Percentiles rank a stretch among this genome's conserved stretches.
These are phyloP conservation scores for Tribolium castaneum DNA, from an alignment of 1,140 invertebrate species.

Conservation along the genomic window DNA sequence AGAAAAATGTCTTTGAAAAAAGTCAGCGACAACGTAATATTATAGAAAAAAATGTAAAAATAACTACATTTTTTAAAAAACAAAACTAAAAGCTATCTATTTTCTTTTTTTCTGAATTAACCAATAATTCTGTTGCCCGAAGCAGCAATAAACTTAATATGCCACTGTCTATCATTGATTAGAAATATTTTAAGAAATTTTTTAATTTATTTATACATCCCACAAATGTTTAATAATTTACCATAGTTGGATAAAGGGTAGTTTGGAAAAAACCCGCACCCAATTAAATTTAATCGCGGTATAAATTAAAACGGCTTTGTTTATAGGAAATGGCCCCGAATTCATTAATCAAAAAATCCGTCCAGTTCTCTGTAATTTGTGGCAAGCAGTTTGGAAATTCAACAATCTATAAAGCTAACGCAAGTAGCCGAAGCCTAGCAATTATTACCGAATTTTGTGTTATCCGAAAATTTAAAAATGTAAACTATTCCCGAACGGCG, in stretches of 20 bases:
- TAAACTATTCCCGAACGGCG: slow-evolving; percentile 48
- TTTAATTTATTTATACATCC: too few relatives aligned
- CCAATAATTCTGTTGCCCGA: too few relatives aligned
- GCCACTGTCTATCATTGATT: too few relatives aligned
- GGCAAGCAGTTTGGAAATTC: slow-evolving; percentile 43
- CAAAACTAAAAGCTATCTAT: too few relatives aligned
- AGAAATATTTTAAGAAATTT: too few relatives aligned
- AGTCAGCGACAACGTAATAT: too few relatives aligned
- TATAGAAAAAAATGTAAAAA: too few relatives aligned
- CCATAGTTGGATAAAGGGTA: not conserved
- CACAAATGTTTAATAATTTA: not conserved
- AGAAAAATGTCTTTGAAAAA: too few relatives aligned
- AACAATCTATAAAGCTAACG: slow-evolving; percentile 46
- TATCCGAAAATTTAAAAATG: slow-evolving; percentile 49
- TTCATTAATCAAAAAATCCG: slow-evolving; percentile 54
- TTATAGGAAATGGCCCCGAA: slow-evolving; percentile 32
- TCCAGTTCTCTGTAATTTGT: slow-evolving; percentile 52
- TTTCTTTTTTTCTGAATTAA: too few relatives aligned
- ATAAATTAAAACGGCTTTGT: not conserved
- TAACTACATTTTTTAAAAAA: too few relatives aligned
- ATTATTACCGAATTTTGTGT: slow-evolving; percentile 52
- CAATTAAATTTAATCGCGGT: not conserved
- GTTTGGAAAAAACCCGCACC: not conserved
- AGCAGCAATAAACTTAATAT: too few relatives aligned
- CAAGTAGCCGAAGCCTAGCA: slow-evolving; percentile 47